Evolutionary conservation across 92 coral and sea anemone species (phyloP).

Genomic region (Pocillopora meandrina): DNA sequence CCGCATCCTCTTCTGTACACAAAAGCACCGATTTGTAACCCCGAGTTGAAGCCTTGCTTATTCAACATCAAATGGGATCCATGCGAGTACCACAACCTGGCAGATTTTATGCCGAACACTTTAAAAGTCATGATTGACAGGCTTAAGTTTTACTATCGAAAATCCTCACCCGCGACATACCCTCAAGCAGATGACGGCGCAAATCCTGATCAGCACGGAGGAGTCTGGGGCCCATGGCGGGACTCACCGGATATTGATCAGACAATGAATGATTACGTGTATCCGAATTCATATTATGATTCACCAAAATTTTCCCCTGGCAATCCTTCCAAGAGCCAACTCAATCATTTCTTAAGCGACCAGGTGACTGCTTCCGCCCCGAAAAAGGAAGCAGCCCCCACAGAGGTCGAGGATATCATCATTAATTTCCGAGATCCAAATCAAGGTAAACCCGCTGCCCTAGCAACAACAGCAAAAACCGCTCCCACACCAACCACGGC

Average conservation of each 20-base stretch:
- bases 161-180: slow-evolving; percentile 68
- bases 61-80: slow-evolving; percentile 99
- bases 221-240: slow-evolving; percentile 95
- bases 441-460: neutral
- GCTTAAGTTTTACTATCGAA: slow-evolving; percentile 73
- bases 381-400: neutral
- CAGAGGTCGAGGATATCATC: slow-evolving; percentile 39
- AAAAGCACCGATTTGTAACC: slow-evolving; percentile 95
- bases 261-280: slow-evolving; percentile 75
- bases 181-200: slow-evolving; percentile 85
- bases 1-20: slow-evolving; percentile 95
- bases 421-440: slow-evolving; percentile 32
- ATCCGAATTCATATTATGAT: slow-evolving; percentile 92
- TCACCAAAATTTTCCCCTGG: slow-evolving; percentile 62
- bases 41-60: slow-evolving; percentile 89
- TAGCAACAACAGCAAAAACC: neutral
- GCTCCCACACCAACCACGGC: slow-evolving; percentile 20
- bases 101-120: slow-evolving; percentile 98
- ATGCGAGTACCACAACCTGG: slow-evolving; percentile 96
- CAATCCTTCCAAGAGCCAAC: slow-evolving; percentile 51
- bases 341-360: slow-evolving; percentile 76
- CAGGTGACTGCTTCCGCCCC: slow-evolving; percentile 29
- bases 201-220: slow-evolving; percentile 88
- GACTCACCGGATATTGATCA: slow-evolving; percentile 72
- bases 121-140: slow-evolving; percentile 94